A percentile compares a stretch with the other conserved stretches of the same genome.
Conservation (phyloP, 2,113 vertebrate species). For the Mus pahari region DNA sequence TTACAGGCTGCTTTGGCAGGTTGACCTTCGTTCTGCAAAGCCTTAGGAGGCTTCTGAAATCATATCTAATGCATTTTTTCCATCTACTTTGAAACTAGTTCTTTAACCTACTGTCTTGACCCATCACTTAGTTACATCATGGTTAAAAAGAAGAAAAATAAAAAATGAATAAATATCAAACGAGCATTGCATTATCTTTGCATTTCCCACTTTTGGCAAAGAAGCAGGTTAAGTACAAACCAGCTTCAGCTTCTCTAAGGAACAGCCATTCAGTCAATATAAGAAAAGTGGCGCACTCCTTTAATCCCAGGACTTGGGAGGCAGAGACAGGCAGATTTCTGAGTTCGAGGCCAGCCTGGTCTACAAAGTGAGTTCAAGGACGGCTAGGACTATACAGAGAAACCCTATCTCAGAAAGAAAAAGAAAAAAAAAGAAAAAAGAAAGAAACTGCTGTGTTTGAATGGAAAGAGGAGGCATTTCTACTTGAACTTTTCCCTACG, state of each 20-base stretch:
- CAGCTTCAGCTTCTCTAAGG: neutral
- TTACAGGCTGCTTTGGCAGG: neutral
- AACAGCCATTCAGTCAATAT: neutral
- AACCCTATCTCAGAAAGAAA: too few species aligned
- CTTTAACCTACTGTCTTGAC: conserved; percentile 35
- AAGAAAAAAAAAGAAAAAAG: too few species aligned
- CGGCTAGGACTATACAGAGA: too few species aligned
- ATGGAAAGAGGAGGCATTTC: neutral
- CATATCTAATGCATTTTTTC: conserved; percentile 26
- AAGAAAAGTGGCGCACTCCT: too few species aligned
- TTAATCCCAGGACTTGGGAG: too few species aligned
- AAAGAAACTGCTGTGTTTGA: neutral
- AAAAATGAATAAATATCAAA: conserved; percentile 8
- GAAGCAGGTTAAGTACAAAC: neutral
- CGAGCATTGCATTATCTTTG: neutral
- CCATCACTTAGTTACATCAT: conserved; percentile 25
- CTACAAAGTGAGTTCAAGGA: too few species aligned
- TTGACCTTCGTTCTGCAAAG: conserved; percentile 56
- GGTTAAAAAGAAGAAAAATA: conserved; percentile 41
- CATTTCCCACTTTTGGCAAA: neutral
- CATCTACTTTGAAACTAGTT: conserved; percentile 57
- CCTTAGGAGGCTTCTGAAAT: conserved; percentile 22
- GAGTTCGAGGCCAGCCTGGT: too few species aligned
- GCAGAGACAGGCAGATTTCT: too few species aligned
- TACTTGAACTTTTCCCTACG: neutral